A percentile compares a stretch with the other conserved stretches of the same genome.
Evolutionary conservation across 2,113 vertebrate genomes (phyloP).

Genomic region (Dinomys branickii): DNA sequence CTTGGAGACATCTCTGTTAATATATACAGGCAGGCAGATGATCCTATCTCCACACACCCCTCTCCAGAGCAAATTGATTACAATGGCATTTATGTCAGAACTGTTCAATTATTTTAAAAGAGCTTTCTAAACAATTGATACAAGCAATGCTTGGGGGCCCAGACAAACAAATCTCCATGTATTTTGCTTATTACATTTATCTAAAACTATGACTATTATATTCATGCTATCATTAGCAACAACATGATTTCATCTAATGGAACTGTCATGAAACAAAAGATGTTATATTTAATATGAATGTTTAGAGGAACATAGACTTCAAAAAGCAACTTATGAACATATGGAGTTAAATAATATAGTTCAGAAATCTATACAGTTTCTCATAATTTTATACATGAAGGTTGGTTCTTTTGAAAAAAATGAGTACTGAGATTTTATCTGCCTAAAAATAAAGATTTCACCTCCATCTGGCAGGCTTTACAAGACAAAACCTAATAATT

Average conservation of each 20-base stretch:
- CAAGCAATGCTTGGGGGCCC: background rate
- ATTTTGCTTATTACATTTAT: background rate
- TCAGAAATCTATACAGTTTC: background rate
- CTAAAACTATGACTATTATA: background rate
- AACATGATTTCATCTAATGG: background rate
- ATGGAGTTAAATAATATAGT: background rate
- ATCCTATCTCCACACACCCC: background rate
- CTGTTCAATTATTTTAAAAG: background rate
- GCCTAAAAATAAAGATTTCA: constrained; percentile 29
- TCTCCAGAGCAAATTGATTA: background rate
- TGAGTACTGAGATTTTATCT: constrained; percentile 10
- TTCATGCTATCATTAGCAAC: background rate
- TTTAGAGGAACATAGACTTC: background rate
- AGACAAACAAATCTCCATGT: background rate
- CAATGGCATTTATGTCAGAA: background rate
- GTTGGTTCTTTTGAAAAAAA: constrained; percentile 12
- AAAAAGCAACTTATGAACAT: background rate
- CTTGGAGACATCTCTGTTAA: background rate
- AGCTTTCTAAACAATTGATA: background rate
- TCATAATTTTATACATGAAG: background rate
- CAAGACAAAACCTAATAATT: background rate
- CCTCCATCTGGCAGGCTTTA: background rate
- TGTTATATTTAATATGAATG: background rate
- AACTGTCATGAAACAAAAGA: background rate
- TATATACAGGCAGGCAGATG: background rate